A percentile compares a stretch with the other conserved stretches of the same genome.
Conservation (phyloP, 1,140 invertebrate genomes). For the Drosophila punjabiensis region DNA sequence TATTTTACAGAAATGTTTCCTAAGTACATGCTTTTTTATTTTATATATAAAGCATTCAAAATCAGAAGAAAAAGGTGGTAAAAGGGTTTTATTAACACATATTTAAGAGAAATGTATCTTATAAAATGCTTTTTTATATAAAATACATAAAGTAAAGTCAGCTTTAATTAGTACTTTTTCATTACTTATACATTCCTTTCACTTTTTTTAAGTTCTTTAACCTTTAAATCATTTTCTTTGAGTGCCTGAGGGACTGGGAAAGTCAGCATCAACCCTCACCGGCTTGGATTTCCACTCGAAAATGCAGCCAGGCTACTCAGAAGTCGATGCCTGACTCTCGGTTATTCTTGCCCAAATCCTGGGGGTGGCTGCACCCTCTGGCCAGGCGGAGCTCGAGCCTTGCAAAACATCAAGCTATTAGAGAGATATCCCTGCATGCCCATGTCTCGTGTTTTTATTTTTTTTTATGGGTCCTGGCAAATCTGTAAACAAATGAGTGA, state of each 20-base stretch:
- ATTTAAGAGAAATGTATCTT: no score
- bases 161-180: background rate
- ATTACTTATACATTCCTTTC: background rate
- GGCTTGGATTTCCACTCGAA: slow-evolving; percentile 52
- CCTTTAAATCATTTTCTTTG: background rate
- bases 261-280: slow-evolving; percentile 59
- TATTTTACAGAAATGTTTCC: no score
- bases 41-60: no score
- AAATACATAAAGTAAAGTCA: background rate
- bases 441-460: background rate
- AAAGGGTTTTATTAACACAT: no score
- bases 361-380: slow-evolving; percentile 40
- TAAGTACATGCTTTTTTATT: no score
- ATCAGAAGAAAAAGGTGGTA: no score
- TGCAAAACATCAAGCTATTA: slow-evolving; percentile 52
- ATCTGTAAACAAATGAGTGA: slow-evolving; percentile 76
- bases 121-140: no score
- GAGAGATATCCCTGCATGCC: slow-evolving; percentile 46
- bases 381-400: slow-evolving; percentile 7
- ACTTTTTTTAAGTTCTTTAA: background rate
- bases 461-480: slow-evolving; percentile 34
- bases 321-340: slow-evolving; percentile 20
- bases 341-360: slow-evolving; percentile 13
- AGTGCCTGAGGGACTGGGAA: slow-evolving; percentile 6
- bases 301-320: slow-evolving; percentile 76